Conservation (phyloP, 2,888 invertebrate species). For the Eupithecia vulgata region DNA sequence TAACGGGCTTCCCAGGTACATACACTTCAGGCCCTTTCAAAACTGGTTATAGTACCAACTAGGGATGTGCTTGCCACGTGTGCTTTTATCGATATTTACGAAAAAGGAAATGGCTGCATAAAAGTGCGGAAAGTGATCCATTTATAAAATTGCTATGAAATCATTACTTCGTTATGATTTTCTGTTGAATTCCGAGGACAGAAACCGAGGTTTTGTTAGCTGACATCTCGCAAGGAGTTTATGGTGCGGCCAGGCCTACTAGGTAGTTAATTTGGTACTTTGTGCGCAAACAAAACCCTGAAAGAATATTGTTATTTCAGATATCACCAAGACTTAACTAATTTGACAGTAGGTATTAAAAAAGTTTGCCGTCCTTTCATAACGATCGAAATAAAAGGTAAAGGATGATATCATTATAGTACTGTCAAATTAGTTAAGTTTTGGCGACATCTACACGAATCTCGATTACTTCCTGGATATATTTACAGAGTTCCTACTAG, state of each 20-base stretch:
- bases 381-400: no score
- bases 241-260: no score
- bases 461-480: background rate
- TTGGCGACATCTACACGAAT: no score
- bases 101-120: background rate
- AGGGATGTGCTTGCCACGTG: constrained; percentile 43
- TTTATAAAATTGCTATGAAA: background rate
- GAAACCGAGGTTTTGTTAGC: background rate
- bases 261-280: background rate
- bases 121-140: background rate
- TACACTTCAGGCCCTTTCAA: constrained; percentile 38
- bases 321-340: background rate
- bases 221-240: no score
- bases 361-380: no score
- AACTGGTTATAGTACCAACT: constrained; percentile 39
- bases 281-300: background rate
- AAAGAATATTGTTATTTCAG: background rate
- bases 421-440: no score
- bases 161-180: background rate
- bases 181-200: background rate
- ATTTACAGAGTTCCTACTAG: background rate
- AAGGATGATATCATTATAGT: no score
- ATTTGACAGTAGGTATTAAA: no score
- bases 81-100: constrained; percentile 40
- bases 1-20: constrained; percentile 51